These are phyloP conservation scores for Dilophus febrilis DNA, from an alignment of 2,888 invertebrate species.

Conservation along the genomic window DNA sequence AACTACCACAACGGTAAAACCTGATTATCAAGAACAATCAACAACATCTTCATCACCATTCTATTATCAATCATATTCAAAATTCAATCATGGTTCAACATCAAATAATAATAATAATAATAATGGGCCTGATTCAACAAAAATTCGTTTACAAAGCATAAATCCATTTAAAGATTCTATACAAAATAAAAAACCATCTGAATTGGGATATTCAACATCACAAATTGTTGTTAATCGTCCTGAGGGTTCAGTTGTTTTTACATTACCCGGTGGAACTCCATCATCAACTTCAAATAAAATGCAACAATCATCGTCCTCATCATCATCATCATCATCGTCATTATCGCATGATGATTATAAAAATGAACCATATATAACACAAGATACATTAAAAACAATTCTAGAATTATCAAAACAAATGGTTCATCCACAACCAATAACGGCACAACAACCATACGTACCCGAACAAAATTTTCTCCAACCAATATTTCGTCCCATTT, in stretches of 20 bases:
- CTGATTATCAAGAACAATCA: too few relatives aligned
- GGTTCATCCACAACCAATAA: constrained; percentile 15
- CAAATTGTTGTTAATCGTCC: constrained; percentile 30
- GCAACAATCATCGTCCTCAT: too few relatives aligned
- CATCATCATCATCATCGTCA: constrained; percentile 6
- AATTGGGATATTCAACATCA: constrained; percentile 22
- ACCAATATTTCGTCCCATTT: constrained; percentile 23
- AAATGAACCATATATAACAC: constrained; percentile 23
- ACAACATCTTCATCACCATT: not conserved
- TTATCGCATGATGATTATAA: not conserved
- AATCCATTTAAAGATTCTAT: too few relatives aligned
- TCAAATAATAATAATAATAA: not conserved
- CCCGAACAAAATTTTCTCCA: constrained; percentile 14
- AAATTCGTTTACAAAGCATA: constrained; percentile 18
- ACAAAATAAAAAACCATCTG: constrained; percentile 7
- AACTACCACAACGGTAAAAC: constrained; percentile 1
- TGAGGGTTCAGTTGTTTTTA: constrained; percentile 26
- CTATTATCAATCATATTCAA: not conserved
- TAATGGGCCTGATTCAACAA: constrained; percentile 14
- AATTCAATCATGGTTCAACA: too few relatives aligned
- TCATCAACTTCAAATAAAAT: constrained; percentile 7
- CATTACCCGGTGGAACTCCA: constrained; percentile 15
- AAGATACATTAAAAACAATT: constrained; percentile 28
- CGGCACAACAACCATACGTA: not conserved
- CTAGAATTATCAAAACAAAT: constrained; percentile 29